Evolutionary conservation across 64 coral and sea anemone genomes (phyloP), one percentile per base, ranked within the genome.

Genomic region (Dendrophyllia cribrosa): DNA sequence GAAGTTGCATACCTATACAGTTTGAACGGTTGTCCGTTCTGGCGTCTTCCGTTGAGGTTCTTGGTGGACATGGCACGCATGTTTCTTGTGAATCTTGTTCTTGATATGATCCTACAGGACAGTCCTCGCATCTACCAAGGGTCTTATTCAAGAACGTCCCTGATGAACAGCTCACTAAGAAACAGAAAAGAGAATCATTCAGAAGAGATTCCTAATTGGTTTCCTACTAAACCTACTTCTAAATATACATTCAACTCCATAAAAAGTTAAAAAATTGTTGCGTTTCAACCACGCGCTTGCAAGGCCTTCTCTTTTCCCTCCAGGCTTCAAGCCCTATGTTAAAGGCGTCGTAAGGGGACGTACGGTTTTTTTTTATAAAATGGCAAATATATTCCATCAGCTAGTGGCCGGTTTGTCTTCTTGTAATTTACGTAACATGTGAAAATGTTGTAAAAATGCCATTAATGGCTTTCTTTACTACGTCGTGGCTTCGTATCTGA

Each of bases 51-150:
- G 91, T 93, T 59, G 91, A 93, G 45, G 64, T 82, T 3, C 56
- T 75, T 23, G n/a, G 52, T 34, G 85, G 85, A 88, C 92, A 93
- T 3, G 52, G 26, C 63, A 74, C 2, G 58, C 89, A 91, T 19
- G 24, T 22, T 48, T 58, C 49, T 44, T 73, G 75, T 60, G 34
- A 63, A 14, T 55, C 66, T 46, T 61, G 21, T 16, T 81, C 89
- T 58, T 93, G 92, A 48, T 93, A 93, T 13, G 47, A 55, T 88
- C 92, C 92, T 25, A 73, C 64, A 1, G 26, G 9, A 20, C 92
- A 93, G 60, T 88, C 86, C 8, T 67, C 9, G n/a, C 83, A 87
- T 50, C 11, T 88, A 70, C 69, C 43, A 60, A 4, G 46, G 21
- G 51, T 48, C 48, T 55, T 72, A 64, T 91, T 82, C 11, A 80